Percentiles rank a stretch among this genome's conserved stretches.
phyloP scores from a whole-genome alignment of 1,140 invertebrate genomes.

The Protaetia brevitarsis region DNA sequence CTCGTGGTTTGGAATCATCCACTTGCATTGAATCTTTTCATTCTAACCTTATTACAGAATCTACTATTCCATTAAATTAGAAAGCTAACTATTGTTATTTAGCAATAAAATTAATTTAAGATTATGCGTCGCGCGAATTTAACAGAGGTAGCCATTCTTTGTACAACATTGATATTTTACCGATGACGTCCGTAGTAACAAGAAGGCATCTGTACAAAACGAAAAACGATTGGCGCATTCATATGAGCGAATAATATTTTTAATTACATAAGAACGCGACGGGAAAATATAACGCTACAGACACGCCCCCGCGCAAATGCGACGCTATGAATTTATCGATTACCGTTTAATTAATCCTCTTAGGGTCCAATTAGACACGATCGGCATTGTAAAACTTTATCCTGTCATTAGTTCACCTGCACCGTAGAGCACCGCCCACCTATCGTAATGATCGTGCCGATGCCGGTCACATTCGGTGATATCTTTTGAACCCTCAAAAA shows the following conservation, averaged over 20 bases:
- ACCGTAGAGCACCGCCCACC: conserved; percentile 2
- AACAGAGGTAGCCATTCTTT: no score
- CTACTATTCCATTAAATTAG: no score
- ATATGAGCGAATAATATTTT: neutral
- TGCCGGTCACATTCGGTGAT: conserved; percentile 2
- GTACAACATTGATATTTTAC: no score
- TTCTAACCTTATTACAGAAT: no score
- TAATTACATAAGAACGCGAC: conserved; percentile 10
- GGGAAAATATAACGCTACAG: neutral
- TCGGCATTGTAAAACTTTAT: conserved; percentile 15
- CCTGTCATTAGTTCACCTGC: conserved; percentile 15
- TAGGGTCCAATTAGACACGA: conserved; percentile 15
- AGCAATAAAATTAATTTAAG: no score
- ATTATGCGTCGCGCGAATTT: no score
- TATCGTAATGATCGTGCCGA: neutral
- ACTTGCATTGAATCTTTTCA: no score
- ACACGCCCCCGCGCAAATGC: neutral
- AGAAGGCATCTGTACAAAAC: neutral
- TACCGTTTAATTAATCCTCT: conserved; percentile 9
- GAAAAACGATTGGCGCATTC: neutral
- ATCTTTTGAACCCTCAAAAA: neutral
- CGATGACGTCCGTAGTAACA: neutral
- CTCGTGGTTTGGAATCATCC: no score
- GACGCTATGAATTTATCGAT: conserved; percentile 14
- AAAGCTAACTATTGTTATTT: no score